Base-by-base conservation (phyloP, 2,888 invertebrate genomes). In the Galerucella pusilla region DNA sequence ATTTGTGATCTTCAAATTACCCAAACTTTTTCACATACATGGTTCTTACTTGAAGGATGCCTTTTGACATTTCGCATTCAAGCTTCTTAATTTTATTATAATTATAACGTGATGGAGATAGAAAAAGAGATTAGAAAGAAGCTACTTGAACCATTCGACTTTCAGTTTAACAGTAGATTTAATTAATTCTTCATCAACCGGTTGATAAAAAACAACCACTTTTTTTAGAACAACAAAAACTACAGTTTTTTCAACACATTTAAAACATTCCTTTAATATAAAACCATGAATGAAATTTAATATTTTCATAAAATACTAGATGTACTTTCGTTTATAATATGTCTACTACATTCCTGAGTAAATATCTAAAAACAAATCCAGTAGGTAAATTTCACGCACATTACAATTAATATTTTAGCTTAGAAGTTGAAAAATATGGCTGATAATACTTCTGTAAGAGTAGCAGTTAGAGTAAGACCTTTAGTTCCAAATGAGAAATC, bases 401-500 rank as follows among this genome's bases (percentile, higher is more conserved):
- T 20, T n/a, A 64, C 9, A 11, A 64, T 64, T 57, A 2, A 57
- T 20, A 57, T 57, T 57, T 57, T 57, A 57, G 57, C 20, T 57
- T 57, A 20, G n/a, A 57, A 57, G 20, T 52, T 20, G 1, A 10
- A 7, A 16, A 76, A 72, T 54, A 85, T 86, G 85, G 71, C 79
- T 46, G 86, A 87, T 72, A 80, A 79, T 63, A 81, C 81, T 63
- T 82, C 84, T 12, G 93, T 95, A 0, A 91, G 93, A 85, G 97
- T 97, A 59, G 97, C 96, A 0, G 88, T 97, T 0, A 88, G 97
- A 60, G 93, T 96, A 35, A 90, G 97, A 70, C 97, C 97, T 0
- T 87, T 97, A 71, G 93, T 96, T 64, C 88, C 89, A 54, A 91
- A 89, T 42, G 97, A 97, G 88, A 86, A 90, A 0, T 90, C 91